Percentiles rank a stretch among this genome's conserved stretches.
phyloP scores from a whole-genome alignment of 2,113 vertebrate species.

The Entelurus aequoreus region DNA sequence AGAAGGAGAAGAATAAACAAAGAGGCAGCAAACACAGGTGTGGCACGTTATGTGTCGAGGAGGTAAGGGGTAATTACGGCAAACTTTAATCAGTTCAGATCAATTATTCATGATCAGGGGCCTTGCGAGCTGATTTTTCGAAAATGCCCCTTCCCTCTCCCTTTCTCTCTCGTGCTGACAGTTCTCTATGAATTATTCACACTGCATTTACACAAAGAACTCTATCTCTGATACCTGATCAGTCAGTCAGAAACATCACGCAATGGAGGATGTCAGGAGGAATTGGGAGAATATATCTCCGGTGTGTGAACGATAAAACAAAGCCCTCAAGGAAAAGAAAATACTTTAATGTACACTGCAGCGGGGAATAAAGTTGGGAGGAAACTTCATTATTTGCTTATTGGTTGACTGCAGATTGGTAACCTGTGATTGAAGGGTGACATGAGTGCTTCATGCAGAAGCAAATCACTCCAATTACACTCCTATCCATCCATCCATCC shows the following conservation, averaged over 20 bases:
- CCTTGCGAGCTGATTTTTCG: slow-evolving; percentile 70
- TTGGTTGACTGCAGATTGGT: no score
- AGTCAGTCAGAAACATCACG: slow-evolving; percentile 75
- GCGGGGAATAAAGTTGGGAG: background rate
- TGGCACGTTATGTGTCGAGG: slow-evolving; percentile 68
- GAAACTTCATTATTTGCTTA: background rate
- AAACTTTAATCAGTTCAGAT: slow-evolving; percentile 80
- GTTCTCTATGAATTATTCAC: slow-evolving; percentile 75
- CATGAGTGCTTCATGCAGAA: background rate
- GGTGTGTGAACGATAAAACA: slow-evolving; percentile 38
- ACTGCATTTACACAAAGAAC: slow-evolving; percentile 75
- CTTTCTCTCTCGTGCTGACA: slow-evolving; percentile 60
- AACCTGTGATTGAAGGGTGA: background rate
- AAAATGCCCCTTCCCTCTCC: slow-evolving; percentile 61
- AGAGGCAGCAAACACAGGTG: slow-evolving; percentile 71
- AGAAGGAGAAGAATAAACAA: slow-evolving; percentile 44
- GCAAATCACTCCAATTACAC: slow-evolving; percentile 5
- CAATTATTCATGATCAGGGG: slow-evolving; percentile 80
- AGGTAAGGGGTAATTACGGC: slow-evolving; percentile 74
- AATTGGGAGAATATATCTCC: slow-evolving; percentile 3
- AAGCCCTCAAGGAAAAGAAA: slow-evolving; percentile 22
- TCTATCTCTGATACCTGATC: slow-evolving; percentile 73
- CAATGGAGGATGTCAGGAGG: slow-evolving; percentile 44
- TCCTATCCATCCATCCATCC: no score
- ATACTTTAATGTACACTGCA: no score